Percentiles rank a stretch among this genome's conserved stretches.
phyloP scores from a whole-genome alignment of 2,888 invertebrate genomes.

The Ophion costatus region DNA sequence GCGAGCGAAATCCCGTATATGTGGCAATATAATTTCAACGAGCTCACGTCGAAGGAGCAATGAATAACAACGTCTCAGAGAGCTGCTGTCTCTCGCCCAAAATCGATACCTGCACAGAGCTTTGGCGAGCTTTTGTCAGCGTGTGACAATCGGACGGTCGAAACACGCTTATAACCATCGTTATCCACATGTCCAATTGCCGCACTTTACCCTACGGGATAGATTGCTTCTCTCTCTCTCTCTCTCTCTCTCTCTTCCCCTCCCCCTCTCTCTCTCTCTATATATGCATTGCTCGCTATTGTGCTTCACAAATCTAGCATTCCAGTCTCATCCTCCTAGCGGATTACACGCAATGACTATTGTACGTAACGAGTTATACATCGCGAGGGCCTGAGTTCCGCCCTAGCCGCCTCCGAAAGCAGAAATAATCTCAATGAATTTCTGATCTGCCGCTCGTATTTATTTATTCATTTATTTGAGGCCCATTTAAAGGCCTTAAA shows the following conservation, averaged over 20 bases:
- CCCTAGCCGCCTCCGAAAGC: too few relatives aligned
- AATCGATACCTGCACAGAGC: constrained; percentile 44
- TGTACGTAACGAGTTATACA: too few relatives aligned
- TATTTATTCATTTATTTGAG: too few relatives aligned
- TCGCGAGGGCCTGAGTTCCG: too few relatives aligned
- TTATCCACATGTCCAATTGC: constrained; percentile 39
- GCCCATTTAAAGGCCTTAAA: too few relatives aligned
- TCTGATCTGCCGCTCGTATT: too few relatives aligned
- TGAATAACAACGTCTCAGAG: constrained; percentile 40
- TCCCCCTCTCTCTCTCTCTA: background rate
- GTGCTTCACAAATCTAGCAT: too few relatives aligned
- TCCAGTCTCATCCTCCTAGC: too few relatives aligned
- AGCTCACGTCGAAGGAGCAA: constrained; percentile 18
- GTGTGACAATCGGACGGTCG: constrained; percentile 5
- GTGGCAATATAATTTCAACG: constrained; percentile 14
- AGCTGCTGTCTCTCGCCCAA: constrained; percentile 22
- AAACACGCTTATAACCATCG: constrained; percentile 7
- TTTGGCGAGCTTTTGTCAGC: constrained; percentile 49
- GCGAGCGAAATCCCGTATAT: background rate
- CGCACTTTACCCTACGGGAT: constrained; percentile 4
- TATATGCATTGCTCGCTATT: too few relatives aligned
- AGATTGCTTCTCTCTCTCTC: background rate
- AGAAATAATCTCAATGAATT: too few relatives aligned
- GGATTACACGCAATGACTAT: too few relatives aligned
- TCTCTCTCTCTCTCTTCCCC: background rate